Evolutionary conservation across 35 echinoderm and acorn worm genomes (phyloP).

Genomic region (Holothuria glaberrima): DNA sequence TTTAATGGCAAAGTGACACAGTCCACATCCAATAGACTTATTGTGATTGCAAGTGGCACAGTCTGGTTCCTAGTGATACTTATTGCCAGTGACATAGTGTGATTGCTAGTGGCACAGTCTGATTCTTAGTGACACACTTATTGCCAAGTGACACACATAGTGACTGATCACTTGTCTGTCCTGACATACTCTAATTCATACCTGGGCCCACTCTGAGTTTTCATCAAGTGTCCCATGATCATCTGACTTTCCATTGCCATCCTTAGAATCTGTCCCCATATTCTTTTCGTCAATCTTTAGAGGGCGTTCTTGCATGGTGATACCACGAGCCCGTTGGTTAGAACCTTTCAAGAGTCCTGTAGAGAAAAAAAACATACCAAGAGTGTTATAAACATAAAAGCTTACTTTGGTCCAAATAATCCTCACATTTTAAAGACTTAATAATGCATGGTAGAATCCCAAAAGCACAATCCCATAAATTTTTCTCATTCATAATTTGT

Average conservation of each 20-base stretch:
- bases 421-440: background rate
- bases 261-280: constrained; percentile 62
- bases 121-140: too few relatives aligned
- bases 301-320: constrained; percentile 31
- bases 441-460: background rate
- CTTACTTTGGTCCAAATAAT: background rate
- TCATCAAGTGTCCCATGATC: constrained; percentile 37
- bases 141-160: too few relatives aligned
- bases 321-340: constrained; percentile 42
- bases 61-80: too few relatives aligned
- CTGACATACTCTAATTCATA: constrained; percentile 17
- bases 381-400: constrained; percentile 11
- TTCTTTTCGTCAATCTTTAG: constrained; percentile 5
- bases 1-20: too few relatives aligned
- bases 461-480: too few relatives aligned
- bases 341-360: constrained; percentile 90
- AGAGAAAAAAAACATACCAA: constrained; percentile 23
- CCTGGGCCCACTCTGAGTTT: constrained; percentile 88
- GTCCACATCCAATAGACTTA: too few relatives aligned
- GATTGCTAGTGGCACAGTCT: too few relatives aligned
- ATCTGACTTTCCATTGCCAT: constrained; percentile 22
- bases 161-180: too few relatives aligned
- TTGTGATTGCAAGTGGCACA: too few relatives aligned
- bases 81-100: too few relatives aligned
- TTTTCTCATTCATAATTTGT: too few relatives aligned